A percentile compares a stretch with the other conserved stretches of the same genome.
Evolutionary conservation across 2,797 vertebrate genomes (phyloP).

Genomic region (Pampus argenteus): DNA sequence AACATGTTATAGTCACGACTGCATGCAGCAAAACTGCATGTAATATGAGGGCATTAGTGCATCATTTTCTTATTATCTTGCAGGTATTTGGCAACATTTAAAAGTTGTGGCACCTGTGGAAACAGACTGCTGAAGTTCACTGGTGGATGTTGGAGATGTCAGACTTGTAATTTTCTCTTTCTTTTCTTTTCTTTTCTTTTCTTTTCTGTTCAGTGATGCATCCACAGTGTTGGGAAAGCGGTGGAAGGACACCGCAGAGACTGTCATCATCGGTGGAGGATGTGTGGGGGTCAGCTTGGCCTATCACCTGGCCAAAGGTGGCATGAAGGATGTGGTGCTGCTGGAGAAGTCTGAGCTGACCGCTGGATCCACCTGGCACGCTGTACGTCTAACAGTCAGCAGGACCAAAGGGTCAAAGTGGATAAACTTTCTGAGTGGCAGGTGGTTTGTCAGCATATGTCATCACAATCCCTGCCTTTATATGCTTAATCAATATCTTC

Average conservation of each 20-base stretch:
- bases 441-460: not conserved
- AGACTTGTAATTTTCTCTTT: not conserved
- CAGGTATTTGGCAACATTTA: not conserved
- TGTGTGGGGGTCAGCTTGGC: slow-evolving; percentile 94
- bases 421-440: too few species aligned
- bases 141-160: not conserved
- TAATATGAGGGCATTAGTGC: not conserved
- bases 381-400: slow-evolving; percentile 84
- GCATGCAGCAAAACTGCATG: not conserved
- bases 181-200: not conserved
- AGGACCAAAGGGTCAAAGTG: not conserved
- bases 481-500: too few species aligned
- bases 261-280: slow-evolving; percentile 95
- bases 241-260: slow-evolving; percentile 93
- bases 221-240: slow-evolving; percentile 75
- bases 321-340: slow-evolving; percentile 94
- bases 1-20: not conserved
- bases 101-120: not conserved
- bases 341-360: slow-evolving; percentile 98
- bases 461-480: not conserved
- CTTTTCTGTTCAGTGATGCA: slow-evolving; percentile 44
- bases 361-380: slow-evolving; percentile 98
- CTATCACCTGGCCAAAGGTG: slow-evolving; percentile 95
- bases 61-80: not conserved
- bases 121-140: not conserved